Conservation (phyloP, 2,113 vertebrate species). For the Lynx canadensis region DNA sequence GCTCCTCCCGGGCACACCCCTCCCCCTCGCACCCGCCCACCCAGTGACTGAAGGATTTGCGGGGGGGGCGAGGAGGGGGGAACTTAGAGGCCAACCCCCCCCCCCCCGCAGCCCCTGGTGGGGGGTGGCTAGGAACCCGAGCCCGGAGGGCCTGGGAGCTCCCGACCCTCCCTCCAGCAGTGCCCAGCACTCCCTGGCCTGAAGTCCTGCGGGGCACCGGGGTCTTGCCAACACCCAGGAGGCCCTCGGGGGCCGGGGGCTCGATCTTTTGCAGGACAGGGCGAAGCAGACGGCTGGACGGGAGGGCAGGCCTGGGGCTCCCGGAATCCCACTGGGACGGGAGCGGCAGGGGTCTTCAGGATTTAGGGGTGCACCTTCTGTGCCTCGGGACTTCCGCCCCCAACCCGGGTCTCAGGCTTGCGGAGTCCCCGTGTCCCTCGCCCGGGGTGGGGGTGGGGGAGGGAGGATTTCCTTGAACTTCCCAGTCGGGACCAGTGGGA, state of each 20-base stretch:
- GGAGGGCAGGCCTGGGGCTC: neutral
- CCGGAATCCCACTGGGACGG: neutral
- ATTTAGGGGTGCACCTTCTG: neutral
- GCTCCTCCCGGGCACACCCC: neutral
- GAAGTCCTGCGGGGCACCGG: neutral
- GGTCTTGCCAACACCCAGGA: no score
- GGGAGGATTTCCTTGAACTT: neutral
- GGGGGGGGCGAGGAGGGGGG: neutral
- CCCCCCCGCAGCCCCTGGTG: accelerated
- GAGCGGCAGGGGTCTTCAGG: accelerated
- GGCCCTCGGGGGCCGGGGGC: neutral
- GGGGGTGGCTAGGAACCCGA: neutral
- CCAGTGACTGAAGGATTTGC: accelerated
- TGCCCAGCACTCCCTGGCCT: accelerated
- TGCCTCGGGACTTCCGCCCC: no score
- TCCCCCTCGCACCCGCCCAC: neutral
- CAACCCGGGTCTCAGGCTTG: neutral
- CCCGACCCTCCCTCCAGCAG: accelerated
- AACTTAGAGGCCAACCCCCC: accelerated
- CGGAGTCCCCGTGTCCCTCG: accelerated
- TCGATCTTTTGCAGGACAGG: neutral
- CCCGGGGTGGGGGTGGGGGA: neutral
- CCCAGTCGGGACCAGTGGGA: neutral
- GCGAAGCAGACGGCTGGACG: accelerated
- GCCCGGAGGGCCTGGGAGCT: neutral